phyloP scores from a whole-genome alignment of 2,113 vertebrate species.

The Charina bottae region DNA sequence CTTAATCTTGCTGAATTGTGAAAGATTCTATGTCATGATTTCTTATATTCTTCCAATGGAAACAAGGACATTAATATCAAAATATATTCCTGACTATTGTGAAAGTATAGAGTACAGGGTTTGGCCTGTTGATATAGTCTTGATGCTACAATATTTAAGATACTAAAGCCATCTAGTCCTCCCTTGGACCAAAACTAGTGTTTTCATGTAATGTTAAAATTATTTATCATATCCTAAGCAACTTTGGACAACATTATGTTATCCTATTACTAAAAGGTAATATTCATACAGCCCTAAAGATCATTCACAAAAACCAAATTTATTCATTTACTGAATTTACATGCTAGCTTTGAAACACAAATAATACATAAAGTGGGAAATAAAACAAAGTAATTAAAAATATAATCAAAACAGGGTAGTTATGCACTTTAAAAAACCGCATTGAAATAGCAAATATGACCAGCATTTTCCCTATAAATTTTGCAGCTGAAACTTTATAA shows the following conservation, averaged over 20 bases:
- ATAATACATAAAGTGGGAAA: too few relatives aligned
- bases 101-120: not conserved
- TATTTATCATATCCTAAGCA: too few relatives aligned
- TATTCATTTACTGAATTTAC: too few relatives aligned
- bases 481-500: too few relatives aligned
- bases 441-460: too few relatives aligned
- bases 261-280: not conserved
- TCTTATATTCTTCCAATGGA: not conserved
- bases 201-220: not conserved
- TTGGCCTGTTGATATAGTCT: not conserved
- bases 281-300: not conserved
- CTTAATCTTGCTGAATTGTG: not conserved
- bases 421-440: too few relatives aligned
- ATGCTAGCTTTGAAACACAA: too few relatives aligned
- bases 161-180: not conserved
- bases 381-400: too few relatives aligned
- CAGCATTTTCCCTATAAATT: too few relatives aligned
- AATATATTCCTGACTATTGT: not conserved
- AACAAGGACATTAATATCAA: not conserved
- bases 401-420: too few relatives aligned
- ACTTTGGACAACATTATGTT: too few relatives aligned
- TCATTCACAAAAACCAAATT: not conserved
- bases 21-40: not conserved
- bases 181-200: not conserved
- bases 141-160: not conserved